These are phyloP conservation scores for Macropus fuliginosus DNA, from an alignment of 2,797 vertebrate genomes.

Conservation along the genomic window DNA sequence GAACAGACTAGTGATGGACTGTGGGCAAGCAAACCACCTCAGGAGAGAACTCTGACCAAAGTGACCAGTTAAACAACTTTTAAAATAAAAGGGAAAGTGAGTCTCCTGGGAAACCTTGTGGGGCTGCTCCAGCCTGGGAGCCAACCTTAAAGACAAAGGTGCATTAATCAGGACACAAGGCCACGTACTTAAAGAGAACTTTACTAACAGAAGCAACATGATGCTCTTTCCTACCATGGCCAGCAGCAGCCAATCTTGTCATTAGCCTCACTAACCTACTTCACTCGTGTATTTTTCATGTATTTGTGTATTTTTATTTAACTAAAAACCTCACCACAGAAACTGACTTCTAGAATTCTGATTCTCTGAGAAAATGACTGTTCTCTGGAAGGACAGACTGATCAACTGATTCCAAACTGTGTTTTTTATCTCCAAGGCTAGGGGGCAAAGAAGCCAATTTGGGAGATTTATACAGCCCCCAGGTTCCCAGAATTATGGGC, in stretches of 20 bases:
- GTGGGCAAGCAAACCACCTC: no score
- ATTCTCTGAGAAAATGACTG: no score
- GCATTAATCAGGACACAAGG: not conserved
- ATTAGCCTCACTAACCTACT: not conserved
- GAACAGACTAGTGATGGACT: not conserved
- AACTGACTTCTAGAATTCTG: not conserved
- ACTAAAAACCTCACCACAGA: not conserved
- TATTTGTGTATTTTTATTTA: not conserved
- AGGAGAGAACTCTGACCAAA: not conserved
- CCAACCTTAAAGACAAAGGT: fast-evolving
- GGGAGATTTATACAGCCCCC: no score
- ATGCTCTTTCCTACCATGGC: not conserved
- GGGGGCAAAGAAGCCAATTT: not conserved
- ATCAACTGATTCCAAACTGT: not conserved
- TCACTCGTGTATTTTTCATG: not conserved
- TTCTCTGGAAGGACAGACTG: not conserved
- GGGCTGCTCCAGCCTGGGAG: not conserved
- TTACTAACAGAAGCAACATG: not conserved
- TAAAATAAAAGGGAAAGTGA: not conserved
- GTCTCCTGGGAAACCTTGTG: not conserved
- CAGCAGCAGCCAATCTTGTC: not conserved
- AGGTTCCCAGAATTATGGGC: not conserved
- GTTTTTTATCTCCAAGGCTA: no score
- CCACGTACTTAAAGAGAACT: no score
- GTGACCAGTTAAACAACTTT: not conserved